Conservation (phyloP, 2,113 vertebrate genomes). For the Boleophthalmus pectinirostris region DNA sequence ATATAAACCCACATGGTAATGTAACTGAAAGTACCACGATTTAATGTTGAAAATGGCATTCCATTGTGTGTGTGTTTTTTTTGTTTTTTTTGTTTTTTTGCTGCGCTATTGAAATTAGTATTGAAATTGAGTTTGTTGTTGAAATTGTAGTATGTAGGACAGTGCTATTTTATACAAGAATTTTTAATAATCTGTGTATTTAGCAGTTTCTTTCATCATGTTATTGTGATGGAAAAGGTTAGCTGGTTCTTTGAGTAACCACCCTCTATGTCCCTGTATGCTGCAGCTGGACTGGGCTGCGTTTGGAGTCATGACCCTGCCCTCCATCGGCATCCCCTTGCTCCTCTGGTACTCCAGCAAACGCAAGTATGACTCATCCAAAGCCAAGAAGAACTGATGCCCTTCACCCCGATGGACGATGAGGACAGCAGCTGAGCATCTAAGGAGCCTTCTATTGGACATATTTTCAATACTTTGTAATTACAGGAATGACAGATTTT, state of each 20-base stretch:
- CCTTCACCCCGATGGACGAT: neutral
- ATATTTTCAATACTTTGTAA: constrained; percentile 1
- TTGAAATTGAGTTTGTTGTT: too few species aligned
- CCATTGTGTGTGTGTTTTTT: too few species aligned
- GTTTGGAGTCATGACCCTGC: constrained; percentile 96
- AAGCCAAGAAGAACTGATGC: constrained; percentile 91
- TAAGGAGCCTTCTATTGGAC: neutral
- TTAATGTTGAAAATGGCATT: too few species aligned
- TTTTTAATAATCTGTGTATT: neutral
- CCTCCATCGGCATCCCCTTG: constrained; percentile 94
- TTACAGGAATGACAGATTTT: neutral
- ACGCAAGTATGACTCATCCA: constrained; percentile 92
- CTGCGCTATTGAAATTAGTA: too few species aligned
- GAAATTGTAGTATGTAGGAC: too few species aligned
- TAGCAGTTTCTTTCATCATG: neutral
- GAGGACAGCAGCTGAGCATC: neutral
- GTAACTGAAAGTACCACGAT: too few species aligned
- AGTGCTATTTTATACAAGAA: neutral
- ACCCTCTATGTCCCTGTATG: neutral
- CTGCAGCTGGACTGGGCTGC: constrained; percentile 93
- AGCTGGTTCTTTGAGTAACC: neutral
- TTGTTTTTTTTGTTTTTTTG: too few species aligned
- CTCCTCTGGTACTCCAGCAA: constrained; percentile 98
- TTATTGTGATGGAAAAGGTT: neutral
- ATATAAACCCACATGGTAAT: too few species aligned